Conservation (phyloP, 2,797 vertebrate genomes). For the Clamator glandarius region DNA sequence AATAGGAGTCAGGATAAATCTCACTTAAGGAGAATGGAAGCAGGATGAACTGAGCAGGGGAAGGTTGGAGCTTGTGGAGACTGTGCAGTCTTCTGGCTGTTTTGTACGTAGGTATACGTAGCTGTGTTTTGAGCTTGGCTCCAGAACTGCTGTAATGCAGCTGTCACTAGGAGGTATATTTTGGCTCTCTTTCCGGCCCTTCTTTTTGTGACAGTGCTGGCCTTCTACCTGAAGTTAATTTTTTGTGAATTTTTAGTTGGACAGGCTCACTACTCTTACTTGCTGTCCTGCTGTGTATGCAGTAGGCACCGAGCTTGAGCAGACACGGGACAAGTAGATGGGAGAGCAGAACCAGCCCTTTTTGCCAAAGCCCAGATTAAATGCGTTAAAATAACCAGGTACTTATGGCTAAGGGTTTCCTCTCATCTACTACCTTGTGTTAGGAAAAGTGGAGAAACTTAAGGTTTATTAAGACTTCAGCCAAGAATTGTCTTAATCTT, state of each 20-base stretch:
- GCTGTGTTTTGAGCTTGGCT: neutral
- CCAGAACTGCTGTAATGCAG: too few relatives aligned
- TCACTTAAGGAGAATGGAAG: neutral
- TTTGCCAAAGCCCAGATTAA: neutral
- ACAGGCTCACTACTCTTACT: neutral
- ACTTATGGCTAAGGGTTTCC: neutral
- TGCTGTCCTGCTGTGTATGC: neutral
- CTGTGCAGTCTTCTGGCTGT: neutral
- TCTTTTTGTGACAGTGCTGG: neutral
- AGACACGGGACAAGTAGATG: accelerated
- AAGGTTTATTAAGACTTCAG: neutral
- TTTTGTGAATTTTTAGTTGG: neutral
- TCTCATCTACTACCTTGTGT: neutral
- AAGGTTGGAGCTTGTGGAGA: neutral
- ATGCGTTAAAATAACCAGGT: neutral
- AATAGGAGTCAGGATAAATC: neutral
- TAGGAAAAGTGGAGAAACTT: neutral
- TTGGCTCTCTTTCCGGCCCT: too few relatives aligned
- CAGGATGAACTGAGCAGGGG: neutral
- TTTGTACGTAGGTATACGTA: neutral
- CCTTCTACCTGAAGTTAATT: neutral
- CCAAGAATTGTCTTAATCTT: neutral
- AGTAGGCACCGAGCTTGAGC: neutral
- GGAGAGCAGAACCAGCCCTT: neutral
- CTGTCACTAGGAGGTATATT: too few relatives aligned